Percentiles rank a stretch among this genome's conserved stretches.
These are phyloP conservation scores for Drosophila hawaiiensis DNA, from an alignment of 2,888 invertebrate species.

Conservation along the genomic window DNA sequence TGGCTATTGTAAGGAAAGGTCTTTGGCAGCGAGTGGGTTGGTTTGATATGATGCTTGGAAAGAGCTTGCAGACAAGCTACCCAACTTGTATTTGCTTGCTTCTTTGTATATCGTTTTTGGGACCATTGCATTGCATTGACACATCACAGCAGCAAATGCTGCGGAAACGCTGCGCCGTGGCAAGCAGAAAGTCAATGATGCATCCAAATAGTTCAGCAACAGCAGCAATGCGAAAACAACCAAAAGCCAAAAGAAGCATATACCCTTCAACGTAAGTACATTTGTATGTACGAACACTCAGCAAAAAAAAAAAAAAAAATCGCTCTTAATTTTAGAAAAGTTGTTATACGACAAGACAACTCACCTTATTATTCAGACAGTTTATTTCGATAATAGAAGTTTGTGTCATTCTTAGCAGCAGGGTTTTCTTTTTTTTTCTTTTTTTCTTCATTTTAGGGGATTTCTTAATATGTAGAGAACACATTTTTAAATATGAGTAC, in stretches of 20 bases:
- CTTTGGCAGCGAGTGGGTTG: not conserved
- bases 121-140: slow-evolving; percentile 4
- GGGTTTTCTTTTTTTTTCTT: not conserved
- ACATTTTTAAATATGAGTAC: not conserved
- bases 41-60: not conserved
- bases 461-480: not conserved
- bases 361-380: not conserved
- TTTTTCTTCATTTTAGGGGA: not conserved
- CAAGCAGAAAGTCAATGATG: slow-evolving; percentile 2
- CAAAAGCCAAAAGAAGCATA: not conserved
- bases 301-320: not conserved
- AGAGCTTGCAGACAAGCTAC: not conserved
- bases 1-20: not conserved
- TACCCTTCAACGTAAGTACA: not conserved
- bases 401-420: not conserved
- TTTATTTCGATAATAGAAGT: not conserved
- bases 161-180: not conserved
- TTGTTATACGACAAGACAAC: not conserved
- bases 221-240: slow-evolving; percentile 1
- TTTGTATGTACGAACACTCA: not conserved
- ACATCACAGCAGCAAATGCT: not conserved
- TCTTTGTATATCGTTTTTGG: not conserved
- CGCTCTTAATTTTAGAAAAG: not conserved
- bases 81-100: not conserved
- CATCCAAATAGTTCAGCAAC: slow-evolving; percentile 1